Conservation (phyloP, 2,888 invertebrate species). For the Celastrina argiolus region DNA sequence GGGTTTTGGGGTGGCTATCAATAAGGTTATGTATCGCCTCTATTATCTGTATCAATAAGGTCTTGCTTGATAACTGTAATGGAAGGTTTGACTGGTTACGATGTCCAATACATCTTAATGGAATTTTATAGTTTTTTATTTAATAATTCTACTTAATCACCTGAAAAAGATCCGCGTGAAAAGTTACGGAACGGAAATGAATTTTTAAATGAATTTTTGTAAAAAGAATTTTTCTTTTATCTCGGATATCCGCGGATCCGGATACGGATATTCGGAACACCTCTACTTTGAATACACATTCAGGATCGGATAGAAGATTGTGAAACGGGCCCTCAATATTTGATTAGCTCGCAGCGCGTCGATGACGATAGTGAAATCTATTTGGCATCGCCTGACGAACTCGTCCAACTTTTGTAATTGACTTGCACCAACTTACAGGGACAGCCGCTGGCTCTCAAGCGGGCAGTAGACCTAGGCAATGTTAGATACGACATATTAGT, state of each 20-base stretch:
- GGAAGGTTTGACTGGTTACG: background rate
- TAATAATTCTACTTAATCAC: no score
- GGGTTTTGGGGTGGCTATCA: constrained; percentile 26
- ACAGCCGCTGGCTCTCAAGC: constrained; percentile 55
- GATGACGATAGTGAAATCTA: constrained; percentile 27
- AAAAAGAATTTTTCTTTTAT: no score
- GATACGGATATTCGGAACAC: no score
- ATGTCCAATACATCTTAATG: no score
- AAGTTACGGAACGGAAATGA: no score
- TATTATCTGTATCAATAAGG: background rate
- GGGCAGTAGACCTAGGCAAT: constrained; percentile 32
- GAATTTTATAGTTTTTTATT: no score
- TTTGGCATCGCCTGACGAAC: constrained; percentile 43
- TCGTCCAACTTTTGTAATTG: constrained; percentile 73
- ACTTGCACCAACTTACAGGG: constrained; percentile 64
- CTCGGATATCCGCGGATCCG: no score
- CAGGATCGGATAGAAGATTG: no score
- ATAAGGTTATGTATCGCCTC: background rate
- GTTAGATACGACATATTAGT: constrained; percentile 25
- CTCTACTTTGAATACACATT: no score
- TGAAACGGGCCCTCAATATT: background rate
- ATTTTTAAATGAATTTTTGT: no score
- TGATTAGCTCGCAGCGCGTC: background rate
- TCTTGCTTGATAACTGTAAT: background rate
- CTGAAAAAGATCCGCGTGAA: no score